These are phyloP conservation scores for Tenthredo distinguenda DNA, from an alignment of 2,888 invertebrate genomes.

Conservation along the genomic window DNA sequence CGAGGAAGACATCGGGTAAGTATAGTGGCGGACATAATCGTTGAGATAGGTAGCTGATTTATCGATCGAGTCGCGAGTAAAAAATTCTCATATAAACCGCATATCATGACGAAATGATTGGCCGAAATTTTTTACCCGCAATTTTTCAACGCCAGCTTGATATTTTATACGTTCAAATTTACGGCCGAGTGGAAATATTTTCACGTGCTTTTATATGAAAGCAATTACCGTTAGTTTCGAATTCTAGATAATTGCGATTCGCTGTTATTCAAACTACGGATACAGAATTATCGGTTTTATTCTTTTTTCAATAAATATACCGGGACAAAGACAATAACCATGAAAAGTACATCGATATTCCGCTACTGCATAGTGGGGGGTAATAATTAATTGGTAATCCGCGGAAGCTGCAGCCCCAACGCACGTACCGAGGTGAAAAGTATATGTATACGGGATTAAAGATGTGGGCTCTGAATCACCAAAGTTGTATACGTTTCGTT, in stretches of 20 bases:
- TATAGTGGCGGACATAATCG: constrained; percentile 64
- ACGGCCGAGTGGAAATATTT: neutral
- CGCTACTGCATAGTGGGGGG: too few relatives aligned
- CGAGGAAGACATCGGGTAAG: constrained; percentile 66
- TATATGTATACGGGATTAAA: constrained; percentile 11
- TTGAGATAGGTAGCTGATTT: constrained; percentile 53
- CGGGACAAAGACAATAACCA: neutral
- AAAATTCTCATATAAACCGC: constrained; percentile 37
- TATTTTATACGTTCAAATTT: neutral
- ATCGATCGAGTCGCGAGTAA: constrained; percentile 35
- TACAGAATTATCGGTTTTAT: neutral
- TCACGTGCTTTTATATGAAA: neutral
- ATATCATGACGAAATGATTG: constrained; percentile 12
- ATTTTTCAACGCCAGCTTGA: neutral
- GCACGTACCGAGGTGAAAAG: neutral
- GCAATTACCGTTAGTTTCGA: constrained; percentile 10
- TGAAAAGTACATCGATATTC: neutral
- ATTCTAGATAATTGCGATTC: neutral
- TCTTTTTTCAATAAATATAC: neutral
- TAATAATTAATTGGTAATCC: neutral
- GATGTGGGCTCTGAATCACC: constrained; percentile 8
- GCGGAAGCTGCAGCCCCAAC: neutral
- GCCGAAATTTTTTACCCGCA: neutral
- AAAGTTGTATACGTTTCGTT: constrained; percentile 27
- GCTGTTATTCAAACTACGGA: neutral